These are phyloP conservation scores for Drosophila punjabiensis DNA, from an alignment of 1,140 invertebrate species.

Conservation along the genomic window DNA sequence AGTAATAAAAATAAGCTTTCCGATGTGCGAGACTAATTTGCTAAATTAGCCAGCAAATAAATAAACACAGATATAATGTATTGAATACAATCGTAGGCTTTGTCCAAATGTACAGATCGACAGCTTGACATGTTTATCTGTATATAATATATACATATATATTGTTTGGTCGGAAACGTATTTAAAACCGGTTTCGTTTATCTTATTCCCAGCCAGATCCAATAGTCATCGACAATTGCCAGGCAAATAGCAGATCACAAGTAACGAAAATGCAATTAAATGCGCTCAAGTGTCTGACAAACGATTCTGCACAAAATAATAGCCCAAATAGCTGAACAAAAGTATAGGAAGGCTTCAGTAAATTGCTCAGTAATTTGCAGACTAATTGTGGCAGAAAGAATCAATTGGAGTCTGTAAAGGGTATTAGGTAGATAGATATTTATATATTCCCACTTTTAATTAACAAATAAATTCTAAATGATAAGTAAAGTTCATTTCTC, in stretches of 20 bases:
- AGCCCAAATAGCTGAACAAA: slow-evolving; percentile 7
- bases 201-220: slow-evolving; percentile 6
- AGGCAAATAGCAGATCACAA: slow-evolving; percentile 36
- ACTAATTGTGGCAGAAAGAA: neutral
- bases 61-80: slow-evolving; percentile 7
- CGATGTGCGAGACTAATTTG: slow-evolving; percentile 27
- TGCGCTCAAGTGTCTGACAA: slow-evolving; percentile 9
- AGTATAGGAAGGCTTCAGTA: neutral
- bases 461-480: neutral
- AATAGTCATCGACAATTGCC: slow-evolving; percentile 16
- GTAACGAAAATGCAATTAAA: slow-evolving; percentile 49
- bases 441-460: neutral
- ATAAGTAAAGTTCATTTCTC: no score
- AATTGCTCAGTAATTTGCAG: slow-evolving; percentile 15
- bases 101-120: slow-evolving; percentile 13
- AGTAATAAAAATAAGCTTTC: slow-evolving; percentile 48
- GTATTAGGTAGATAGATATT: neutral
- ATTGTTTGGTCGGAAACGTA: slow-evolving; percentile 52
- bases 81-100: slow-evolving; percentile 15
- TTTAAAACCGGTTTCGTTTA: slow-evolving; percentile 61
- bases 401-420: neutral
- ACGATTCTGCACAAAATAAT: slow-evolving; percentile 21
- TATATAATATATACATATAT: neutral
- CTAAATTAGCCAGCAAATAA: slow-evolving; percentile 24
- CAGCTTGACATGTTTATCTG: slow-evolving; percentile 11